Conservation (phyloP, 2,113 vertebrate genomes). For the Elanus axillaris region DNA sequence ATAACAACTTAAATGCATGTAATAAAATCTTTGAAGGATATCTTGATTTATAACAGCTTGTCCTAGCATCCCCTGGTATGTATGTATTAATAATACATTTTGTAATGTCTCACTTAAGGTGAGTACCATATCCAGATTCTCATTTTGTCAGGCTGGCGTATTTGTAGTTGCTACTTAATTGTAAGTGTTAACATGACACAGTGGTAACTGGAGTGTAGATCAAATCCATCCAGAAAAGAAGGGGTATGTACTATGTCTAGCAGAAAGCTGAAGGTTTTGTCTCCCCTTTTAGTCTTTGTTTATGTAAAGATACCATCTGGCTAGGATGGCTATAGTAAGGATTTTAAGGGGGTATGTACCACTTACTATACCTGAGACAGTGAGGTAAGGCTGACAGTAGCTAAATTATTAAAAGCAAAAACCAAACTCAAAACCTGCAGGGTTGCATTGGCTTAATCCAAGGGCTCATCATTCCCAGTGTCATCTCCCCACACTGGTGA, state of each 20-base stretch:
- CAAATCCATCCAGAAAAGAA: neutral
- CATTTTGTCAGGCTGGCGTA: neutral
- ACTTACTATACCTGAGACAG: no score
- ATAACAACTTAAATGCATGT: neutral
- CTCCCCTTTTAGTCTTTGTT: neutral
- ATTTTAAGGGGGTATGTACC: neutral
- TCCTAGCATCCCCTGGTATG: neutral
- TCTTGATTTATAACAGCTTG: neutral
- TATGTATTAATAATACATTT: neutral
- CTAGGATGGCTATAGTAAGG: neutral
- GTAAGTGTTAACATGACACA: neutral
- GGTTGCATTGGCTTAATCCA: neutral
- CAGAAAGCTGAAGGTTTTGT: neutral
- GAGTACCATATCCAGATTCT: neutral
- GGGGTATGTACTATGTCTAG: rapidly evolving
- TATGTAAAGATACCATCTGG: neutral
- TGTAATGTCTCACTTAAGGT: neutral
- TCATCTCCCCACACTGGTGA: neutral
- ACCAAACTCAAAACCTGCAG: rapidly evolving
- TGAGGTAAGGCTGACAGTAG: neutral
- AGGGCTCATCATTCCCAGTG: rapidly evolving
- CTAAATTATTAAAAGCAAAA: neutral
- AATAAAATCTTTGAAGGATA: neutral
- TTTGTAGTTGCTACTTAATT: neutral
- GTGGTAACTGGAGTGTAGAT: neutral